phyloP scores from a whole-genome alignment of 2,888 invertebrate species.

The Cryptophagus acutangulus region DNA sequence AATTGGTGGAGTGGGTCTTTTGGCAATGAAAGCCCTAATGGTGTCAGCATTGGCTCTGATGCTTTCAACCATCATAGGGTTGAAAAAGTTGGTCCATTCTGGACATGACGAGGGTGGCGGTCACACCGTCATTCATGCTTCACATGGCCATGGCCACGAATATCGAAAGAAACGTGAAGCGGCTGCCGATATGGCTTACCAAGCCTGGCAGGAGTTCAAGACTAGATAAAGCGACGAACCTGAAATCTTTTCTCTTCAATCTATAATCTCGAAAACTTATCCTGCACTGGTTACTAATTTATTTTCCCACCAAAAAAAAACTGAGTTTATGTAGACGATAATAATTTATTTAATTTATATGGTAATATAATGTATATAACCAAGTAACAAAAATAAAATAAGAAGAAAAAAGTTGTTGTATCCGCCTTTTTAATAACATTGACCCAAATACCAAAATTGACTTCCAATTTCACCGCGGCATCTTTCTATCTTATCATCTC shows the following conservation, averaged over 20 bases:
- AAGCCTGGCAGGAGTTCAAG: slow-evolving; percentile 48
- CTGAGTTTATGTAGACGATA: slow-evolving; percentile 10
- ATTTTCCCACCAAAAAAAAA: slow-evolving; percentile 8
- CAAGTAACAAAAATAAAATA: slow-evolving; percentile 26
- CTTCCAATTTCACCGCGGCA: slow-evolving; percentile 25
- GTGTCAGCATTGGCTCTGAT: slow-evolving; percentile 67
- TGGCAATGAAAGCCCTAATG: slow-evolving; percentile 66
- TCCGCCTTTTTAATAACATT: slow-evolving; percentile 38
- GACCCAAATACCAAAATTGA: slow-evolving; percentile 31
- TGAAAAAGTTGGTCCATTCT: slow-evolving; percentile 63
- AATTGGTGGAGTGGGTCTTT: slow-evolving; percentile 67
- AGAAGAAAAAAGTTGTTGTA: slow-evolving; percentile 28
- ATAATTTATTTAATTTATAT: slow-evolving; percentile 24
- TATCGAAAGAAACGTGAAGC: slow-evolving; percentile 49
- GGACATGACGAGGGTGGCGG: slow-evolving; percentile 49
- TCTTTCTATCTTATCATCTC: not conserved
- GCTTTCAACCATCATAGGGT: slow-evolving; percentile 68
- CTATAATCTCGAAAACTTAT: slow-evolving; percentile 7
- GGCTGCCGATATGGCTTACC: slow-evolving; percentile 43
- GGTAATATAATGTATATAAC: slow-evolving; percentile 5
- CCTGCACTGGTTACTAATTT: slow-evolving; percentile 15
- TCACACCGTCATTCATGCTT: slow-evolving; percentile 52
- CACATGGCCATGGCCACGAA: slow-evolving; percentile 52
- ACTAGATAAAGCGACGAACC: slow-evolving; percentile 19
- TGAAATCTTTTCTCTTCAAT: not conserved